Base-by-base conservation (phyloP, 2,113 vertebrate species). In the Nesospiza acunhae region DNA sequence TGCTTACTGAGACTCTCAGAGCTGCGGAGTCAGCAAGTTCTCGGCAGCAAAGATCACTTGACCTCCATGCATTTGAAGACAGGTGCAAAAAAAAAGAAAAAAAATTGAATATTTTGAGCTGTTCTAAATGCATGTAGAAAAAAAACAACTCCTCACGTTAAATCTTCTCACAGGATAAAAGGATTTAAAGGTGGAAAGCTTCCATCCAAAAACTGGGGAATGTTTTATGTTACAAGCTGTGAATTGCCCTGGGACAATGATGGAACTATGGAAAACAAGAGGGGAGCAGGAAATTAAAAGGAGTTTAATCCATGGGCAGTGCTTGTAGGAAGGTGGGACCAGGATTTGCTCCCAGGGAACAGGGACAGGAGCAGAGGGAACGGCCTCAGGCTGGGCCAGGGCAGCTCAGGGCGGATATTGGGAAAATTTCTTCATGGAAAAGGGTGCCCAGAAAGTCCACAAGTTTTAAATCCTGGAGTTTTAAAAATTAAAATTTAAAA, bases 21-120 rank as follows among this genome's bases (percentile, higher is more conserved):
- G 26, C 30, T 42, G 64, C 10, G 27, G 64, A 91, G 59, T 96
- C 93, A 92, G 81, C 84, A 53, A 6, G 42, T 90, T 86, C 72
- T 4, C 16, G 50, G 55, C 26, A 58, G 72, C 37, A 64, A 42
- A 66, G 64, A 92, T 67, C n/a, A 3, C 41, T 84, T 59, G 84
- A 69, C 73, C 91, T 62, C 60, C 21, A 8, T 10, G 30, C 13
- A 10, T 73, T 79, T 94, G 39, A 72, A 53, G 67, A 33, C 55
- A 81, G 35, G 76, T 30, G 19, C 3, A 70, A 41, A 55, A 35
- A 52, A 49, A 33, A 42, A 19, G 6, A 53, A n/a, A 15, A 35
- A 37, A 49, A 52, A 46, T 9, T 6, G 2, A 64, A 15, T 59
- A n/a, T 64, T 91, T 79, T 37, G 26, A 66, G 21, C 70, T 67